Base-by-base conservation (phyloP, 2,888 invertebrate species). In the Apocheima hispidaria region DNA sequence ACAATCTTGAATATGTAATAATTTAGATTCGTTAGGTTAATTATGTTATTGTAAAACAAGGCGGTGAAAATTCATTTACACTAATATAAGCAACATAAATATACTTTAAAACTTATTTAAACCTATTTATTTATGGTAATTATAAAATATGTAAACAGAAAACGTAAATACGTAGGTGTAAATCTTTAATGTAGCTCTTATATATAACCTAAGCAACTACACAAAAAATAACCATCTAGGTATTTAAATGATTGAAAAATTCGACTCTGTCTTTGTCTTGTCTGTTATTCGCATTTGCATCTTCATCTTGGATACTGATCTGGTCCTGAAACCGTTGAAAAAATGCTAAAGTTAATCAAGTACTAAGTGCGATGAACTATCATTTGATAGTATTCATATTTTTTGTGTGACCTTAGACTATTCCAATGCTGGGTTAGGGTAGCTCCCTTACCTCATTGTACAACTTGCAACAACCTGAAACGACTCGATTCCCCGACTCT, bases 301-400 rank as follows among this genome's bases (percentile, higher is more conserved):
- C 38, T 55, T 28, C 53, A 28, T 49, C 30, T 48, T 53, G 20
- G 46, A 41, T 60, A 44, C 30, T 30, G 33, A 14, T 60, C 21
- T 26, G n/a, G 14, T 35, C 30, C 60, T 60, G 60, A 50, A 60
- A 60, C 4, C 14, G 18, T 18, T 23, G 6, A 51, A 38, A 28
- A 38, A 18, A 51, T 3, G 7, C 0, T 12, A 23, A 23, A 1
- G 1, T 49, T 41, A 49, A 12, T 1, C 30, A 40, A 20, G 10
- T 5, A 36, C 23, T 20, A 38, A 38, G 9, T 9, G 14, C 9
- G 10, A 20, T 18, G n/a, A 1, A 4, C n/a, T n/a, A n/a, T n/a
- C n/a, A n/a, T n/a, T 16, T 16, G 36, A 16, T 14, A 1, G 4
- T 2, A 36, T 16, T 16, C 4, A 36, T 36, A 36, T 14, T 30